These are phyloP conservation scores for Pteruthius melanotis DNA, from an alignment of 2,113 vertebrate genomes.

Conservation along the genomic window DNA sequence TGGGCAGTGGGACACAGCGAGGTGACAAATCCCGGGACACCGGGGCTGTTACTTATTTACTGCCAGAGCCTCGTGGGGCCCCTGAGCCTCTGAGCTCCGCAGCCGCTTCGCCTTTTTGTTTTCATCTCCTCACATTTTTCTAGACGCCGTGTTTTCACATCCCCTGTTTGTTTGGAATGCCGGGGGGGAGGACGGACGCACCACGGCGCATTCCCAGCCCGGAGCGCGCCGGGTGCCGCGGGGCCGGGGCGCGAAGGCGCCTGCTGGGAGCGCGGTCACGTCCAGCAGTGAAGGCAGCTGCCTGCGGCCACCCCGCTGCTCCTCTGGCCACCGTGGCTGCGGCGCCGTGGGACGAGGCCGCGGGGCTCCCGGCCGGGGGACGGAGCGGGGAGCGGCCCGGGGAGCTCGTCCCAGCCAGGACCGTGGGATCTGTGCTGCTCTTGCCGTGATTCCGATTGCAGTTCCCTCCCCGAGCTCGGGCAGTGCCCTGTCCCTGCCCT, in stretches of 20 bases:
- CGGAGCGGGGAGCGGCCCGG: neutral
- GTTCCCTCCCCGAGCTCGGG: fast-evolving
- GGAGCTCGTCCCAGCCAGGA: neutral
- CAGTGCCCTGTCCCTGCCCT: fast-evolving
- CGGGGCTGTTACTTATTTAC: neutral
- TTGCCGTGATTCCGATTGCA: fast-evolving
- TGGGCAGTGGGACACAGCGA: fast-evolving
- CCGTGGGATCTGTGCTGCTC: fast-evolving
- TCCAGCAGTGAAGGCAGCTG: fast-evolving
- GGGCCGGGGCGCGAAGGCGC: neutral
- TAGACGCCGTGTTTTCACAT: neutral
- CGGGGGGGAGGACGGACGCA: fast-evolving
- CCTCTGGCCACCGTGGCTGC: fast-evolving
- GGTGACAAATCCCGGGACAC: neutral
- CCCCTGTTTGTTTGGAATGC: conserved; percentile 10
- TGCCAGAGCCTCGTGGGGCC: fast-evolving
- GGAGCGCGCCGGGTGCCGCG: fast-evolving
- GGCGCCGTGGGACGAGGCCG: fast-evolving
- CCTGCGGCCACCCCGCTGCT: neutral
- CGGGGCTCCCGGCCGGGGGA: fast-evolving
- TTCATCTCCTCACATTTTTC: neutral
- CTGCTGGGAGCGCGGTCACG: fast-evolving
- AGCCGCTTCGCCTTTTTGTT: neutral
- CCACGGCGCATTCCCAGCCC: fast-evolving
- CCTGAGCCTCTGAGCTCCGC: neutral